Evolutionary conservation across 2,113 vertebrate species (phyloP), one percentile per base, ranked within the genome.

Genomic region (Camelus dromedarius): DNA sequence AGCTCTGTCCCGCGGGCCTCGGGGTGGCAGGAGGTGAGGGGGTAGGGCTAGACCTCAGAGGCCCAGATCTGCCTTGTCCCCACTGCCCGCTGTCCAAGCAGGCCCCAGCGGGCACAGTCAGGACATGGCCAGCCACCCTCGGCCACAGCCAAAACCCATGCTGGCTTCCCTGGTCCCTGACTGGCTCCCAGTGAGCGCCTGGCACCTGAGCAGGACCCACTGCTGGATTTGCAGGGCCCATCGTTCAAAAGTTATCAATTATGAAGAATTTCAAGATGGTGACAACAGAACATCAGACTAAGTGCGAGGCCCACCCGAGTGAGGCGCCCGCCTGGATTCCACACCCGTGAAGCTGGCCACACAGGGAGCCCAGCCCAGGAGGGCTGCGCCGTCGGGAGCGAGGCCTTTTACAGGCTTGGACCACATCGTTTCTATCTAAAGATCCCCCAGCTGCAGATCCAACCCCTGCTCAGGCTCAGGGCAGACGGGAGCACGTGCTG

Each of bases 291-390:
- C 14, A 15, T 13, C 38, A 62, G 70, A 9, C 60, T 4, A 66
- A 88, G 70, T 7, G 1, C 0, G 0, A 16, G n/a, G 14, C 22
- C 15, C 42, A 38, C 46, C 16, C 0, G 32, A 30, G 35, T 6
- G 8, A 19, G n/a, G 13, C 0, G 0, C 42, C 11, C 12, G 6
- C 1, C 18, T 6, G 14, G 20, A 5, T 15, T 3, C 4, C 8
- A 19, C 13, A 8, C 15, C 20, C 1, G 0, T 0, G 35, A 67
- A 18, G 28, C 16, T 11, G 6, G 52, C 58, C 66, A 4, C 2
- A n/a, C 22, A 30, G 52, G 2, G 10, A 22, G 22, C n/a, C 66
- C 48, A 9, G n/a, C n/a, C 20, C 30, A 3, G 56, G 18, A 28
- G 32, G 50, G 32, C 12, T 8, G 38, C 50, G 9, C 42, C 3